These are phyloP conservation scores for Rhorus exstirpatorius DNA, from an alignment of 2,888 invertebrate genomes.

Conservation along the genomic window DNA sequence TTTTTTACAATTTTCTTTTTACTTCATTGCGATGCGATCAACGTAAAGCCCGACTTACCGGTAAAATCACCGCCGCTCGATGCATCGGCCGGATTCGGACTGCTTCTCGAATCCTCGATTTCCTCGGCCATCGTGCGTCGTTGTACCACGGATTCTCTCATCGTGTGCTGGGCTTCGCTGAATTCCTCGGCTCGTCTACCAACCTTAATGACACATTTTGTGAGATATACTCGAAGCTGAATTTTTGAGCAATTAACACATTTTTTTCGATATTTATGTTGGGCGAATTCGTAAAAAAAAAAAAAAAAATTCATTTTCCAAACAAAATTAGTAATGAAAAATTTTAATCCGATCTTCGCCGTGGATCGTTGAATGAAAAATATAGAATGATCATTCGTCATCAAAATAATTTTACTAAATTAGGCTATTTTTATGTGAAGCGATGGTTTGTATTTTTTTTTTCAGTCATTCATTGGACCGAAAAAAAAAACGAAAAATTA, in stretches of 20 bases:
- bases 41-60: slow-evolving; percentile 75
- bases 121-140: slow-evolving; percentile 81
- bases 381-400: no score
- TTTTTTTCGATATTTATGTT: no score
- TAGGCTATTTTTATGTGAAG: no score
- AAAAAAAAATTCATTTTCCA: no score
- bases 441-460: no score
- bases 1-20: slow-evolving; percentile 6
- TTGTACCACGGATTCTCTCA: slow-evolving; percentile 90
- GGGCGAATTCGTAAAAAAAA: neutral
- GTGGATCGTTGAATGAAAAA: no score
- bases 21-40: slow-evolving; percentile 41
- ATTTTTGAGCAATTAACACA: no score
- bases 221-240: no score
- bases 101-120: slow-evolving; percentile 79
- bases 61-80: slow-evolving; percentile 82
- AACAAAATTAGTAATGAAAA: neutral
- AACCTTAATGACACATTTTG: slow-evolving; percentile 86
- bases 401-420: no score
- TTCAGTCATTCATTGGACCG: no score
- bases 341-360: slow-evolving; percentile 22
- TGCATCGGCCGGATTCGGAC: slow-evolving; percentile 82
- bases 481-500: no score
- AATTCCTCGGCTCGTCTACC: slow-evolving; percentile 93
- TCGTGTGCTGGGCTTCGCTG: slow-evolving; percentile 92